phyloP scores from a whole-genome alignment of 2,888 invertebrate genomes.

The Falcaria lacertinaria region DNA sequence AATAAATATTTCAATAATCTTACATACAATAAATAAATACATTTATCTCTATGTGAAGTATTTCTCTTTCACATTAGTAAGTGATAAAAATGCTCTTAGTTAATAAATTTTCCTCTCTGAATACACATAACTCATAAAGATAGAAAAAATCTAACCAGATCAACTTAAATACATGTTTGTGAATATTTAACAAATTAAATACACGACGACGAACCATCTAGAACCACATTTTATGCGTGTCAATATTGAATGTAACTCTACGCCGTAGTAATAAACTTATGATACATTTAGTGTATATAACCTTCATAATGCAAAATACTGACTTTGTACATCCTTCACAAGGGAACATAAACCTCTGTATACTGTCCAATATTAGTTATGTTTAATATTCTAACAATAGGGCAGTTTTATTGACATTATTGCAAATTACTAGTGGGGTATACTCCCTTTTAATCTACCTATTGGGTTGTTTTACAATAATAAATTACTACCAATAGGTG shows the following conservation, averaged over 20 bases:
- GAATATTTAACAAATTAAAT: slow-evolving; percentile 9
- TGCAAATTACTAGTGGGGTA: not conserved
- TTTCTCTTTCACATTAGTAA: no score
- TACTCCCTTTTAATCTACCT: not conserved
- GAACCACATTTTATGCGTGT: not conserved
- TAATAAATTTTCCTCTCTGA: not conserved
- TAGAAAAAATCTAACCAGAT: not conserved
- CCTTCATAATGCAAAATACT: slow-evolving; percentile 22
- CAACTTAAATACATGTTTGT: slow-evolving; percentile 2
- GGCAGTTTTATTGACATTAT: not conserved
- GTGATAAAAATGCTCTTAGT: not conserved
- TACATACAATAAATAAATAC: no score
- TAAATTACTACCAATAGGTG: no score
- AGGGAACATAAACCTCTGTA: slow-evolving; percentile 8
- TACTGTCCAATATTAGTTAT: slow-evolving; percentile 2
- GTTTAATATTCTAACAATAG: slow-evolving; percentile 5
- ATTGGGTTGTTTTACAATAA: no score
- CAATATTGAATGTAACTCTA: not conserved
- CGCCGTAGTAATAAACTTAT: slow-evolving; percentile 8
- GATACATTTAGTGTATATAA: slow-evolving; percentile 9
- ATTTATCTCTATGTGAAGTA: no score
- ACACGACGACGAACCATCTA: slow-evolving; percentile 2
- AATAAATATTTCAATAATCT: no score
- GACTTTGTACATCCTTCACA: slow-evolving; percentile 29
- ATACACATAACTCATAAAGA: not conserved